Conservation (phyloP, 1,140 invertebrate species). For the Drosophila hydei region DNA sequence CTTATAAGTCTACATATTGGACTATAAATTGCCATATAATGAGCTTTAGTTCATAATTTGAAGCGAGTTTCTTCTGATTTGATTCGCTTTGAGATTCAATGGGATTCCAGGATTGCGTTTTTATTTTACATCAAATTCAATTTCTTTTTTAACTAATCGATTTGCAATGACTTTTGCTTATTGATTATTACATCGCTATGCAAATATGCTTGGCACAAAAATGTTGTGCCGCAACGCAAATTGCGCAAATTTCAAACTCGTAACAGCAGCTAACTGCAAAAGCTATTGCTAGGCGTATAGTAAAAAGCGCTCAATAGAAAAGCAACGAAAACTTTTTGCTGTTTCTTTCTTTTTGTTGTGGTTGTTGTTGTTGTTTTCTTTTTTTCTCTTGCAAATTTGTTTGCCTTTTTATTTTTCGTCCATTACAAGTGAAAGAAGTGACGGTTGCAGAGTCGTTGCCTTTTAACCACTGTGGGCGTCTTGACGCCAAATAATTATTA, state of each 20-base stretch:
- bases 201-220: slow-evolving; percentile 15
- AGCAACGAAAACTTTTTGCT: slow-evolving; percentile 17
- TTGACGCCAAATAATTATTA: slow-evolving; percentile 42
- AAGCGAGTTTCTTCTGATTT: too few relatives aligned
- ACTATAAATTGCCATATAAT: too few relatives aligned
- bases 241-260: slow-evolving; percentile 25
- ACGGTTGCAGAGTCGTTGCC: slow-evolving; percentile 14
- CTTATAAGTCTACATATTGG: too few relatives aligned
- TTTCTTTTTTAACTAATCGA: slow-evolving; percentile 4
- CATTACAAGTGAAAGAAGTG: slow-evolving; percentile 21
- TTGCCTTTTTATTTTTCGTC: slow-evolving; percentile 15
- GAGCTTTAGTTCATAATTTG: too few relatives aligned
- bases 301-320: slow-evolving; percentile 35
- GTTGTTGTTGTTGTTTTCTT: not conserved
- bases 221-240: slow-evolving; percentile 17
- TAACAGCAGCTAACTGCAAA: slow-evolving; percentile 18
- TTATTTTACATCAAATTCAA: not conserved
- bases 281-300: slow-evolving; percentile 14
- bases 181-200: slow-evolving; percentile 16
- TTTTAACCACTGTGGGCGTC: slow-evolving; percentile 31
- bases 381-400: slow-evolving; percentile 10
- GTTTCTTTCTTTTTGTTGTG: not conserved
- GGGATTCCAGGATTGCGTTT: not conserved
- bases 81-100: too few relatives aligned
- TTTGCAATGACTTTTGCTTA: slow-evolving; percentile 14